Evolutionary conservation across 2,888 invertebrate species (phyloP).

Genomic region (Stratiomys singularior): DNA sequence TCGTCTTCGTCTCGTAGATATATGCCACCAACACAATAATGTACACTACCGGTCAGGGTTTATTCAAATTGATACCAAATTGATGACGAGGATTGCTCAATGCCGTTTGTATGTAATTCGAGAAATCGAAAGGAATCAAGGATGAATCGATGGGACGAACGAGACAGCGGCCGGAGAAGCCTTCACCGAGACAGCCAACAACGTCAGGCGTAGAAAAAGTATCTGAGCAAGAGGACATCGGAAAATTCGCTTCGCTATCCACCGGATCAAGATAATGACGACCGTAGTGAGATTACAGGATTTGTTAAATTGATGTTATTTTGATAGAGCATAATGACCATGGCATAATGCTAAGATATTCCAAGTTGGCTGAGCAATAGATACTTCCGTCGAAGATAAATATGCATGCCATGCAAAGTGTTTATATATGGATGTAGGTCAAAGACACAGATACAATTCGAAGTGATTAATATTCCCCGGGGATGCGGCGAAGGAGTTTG

Average conservation of each 20-base stretch:
- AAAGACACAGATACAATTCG: slow-evolving; percentile 21
- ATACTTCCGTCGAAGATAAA: not conserved
- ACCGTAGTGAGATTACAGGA: slow-evolving; percentile 32
- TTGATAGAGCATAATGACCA: slow-evolving; percentile 23
- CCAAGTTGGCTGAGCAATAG: not conserved
- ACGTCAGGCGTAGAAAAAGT: not conserved
- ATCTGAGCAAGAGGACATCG: not conserved
- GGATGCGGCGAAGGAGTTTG: slow-evolving; percentile 1
- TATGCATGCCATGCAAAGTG: not conserved
- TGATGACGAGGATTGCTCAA: slow-evolving; percentile 41
- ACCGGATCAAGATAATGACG: slow-evolving; percentile 37
- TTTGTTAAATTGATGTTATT: slow-evolving; percentile 40
- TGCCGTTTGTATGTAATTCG: slow-evolving; percentile 12
- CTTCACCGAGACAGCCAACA: not conserved
- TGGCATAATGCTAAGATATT: slow-evolving; percentile 16
- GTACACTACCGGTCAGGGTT: not conserved
- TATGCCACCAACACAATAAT: not conserved
- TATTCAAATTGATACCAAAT: slow-evolving; percentile 41
- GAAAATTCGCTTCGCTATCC: not conserved
- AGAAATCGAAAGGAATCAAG: slow-evolving; percentile 32
- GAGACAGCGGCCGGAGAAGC: no score
- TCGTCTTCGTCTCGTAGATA: not conserved
- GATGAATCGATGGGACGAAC: slow-evolving; percentile 3
- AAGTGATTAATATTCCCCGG: not conserved
- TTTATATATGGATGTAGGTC: slow-evolving; percentile 10